Base-by-base conservation (phyloP, 1,140 invertebrate genomes). In the Pogonomyrmex californicus region DNA sequence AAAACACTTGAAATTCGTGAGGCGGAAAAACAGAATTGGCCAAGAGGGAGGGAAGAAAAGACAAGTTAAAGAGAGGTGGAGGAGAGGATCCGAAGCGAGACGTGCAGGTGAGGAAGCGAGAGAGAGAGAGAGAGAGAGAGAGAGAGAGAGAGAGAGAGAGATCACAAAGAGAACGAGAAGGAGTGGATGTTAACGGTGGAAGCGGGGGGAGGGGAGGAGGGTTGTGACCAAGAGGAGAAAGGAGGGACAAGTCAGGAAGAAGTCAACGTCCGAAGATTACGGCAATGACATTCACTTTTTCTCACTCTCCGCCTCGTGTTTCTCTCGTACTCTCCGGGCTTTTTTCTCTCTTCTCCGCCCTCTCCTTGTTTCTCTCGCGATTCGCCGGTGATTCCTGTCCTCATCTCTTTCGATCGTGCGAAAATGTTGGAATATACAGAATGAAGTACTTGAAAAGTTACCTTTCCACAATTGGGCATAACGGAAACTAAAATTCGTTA, bases 261-360 rank as follows among this genome's bases (percentile, higher is more conserved):
- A 95, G 95, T 95, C 94, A 95, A 95, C 92, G 95, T 93, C 94
- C 95, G 94, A 95, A 95, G 94, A 95, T 95, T 95, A 95, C 95
- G 94, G 94, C 95, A 95, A 95, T 95, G 95, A 95, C 94, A 95
- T 95, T 95, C 94, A 94, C 94, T 95, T 95, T 95, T 95, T 95
- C 93, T 95, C 92, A 93, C 91, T 94, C 93, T 92, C 91, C 91
- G 91, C 92, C 90, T 91, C 89, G 90, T 91, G 90, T 91, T 91
- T 79, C 92, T 92, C 88, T 91, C 88, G 85, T 88, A 86, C 78
- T 90, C 88, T 92, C 91, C 92, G 91, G 87, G 14, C 30, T 63
- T 86, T 87, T 87, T 75, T 77, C 58, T 85, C 30, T 77, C 58
- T 33, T 71, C n/a, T 47, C 49, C 49, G 30, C 79, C 58, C 60